Evolutionary conservation across 2,113 vertebrate species (phyloP), one percentile per base, ranked within the genome.

Genomic region (Ceratotherium simum): DNA sequence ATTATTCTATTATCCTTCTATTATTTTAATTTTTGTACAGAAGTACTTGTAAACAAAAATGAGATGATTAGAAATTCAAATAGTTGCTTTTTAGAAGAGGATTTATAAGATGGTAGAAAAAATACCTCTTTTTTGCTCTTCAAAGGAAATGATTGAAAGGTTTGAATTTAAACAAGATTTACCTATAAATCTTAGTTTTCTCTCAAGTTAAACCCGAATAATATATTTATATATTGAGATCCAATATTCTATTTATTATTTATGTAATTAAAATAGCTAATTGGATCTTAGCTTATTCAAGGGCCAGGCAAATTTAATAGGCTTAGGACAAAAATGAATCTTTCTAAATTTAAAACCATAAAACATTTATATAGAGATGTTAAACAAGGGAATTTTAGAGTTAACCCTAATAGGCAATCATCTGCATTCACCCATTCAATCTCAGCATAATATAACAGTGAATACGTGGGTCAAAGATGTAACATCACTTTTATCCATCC

Each of bases 51-150:
- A 95, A 97, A 80, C 29, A 95, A 91, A 86, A 94, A 72, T 54
- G 51, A 95, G 14, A 25, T 54, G 42, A 86, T 82, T 93, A 97
- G 51, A 21, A 93, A 83, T 95, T 97, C 33, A 95, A 96, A 94
- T 69, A 78, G 13, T 42, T 85, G 21, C 5, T 80, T 87, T 94
- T n/a, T 75, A 60, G 82, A 69, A 75, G n/a, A 5, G 39, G 13
- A 72, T 93, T 89, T 97, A 64, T 80, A 92, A 92, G 48, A 86
- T 69, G 20, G 4, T 64, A 64, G 48, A 79, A 76, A 76, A 58
- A 60, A 18, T 46, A 48, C 11, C 4, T 64, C 12, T 65, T 39
- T 91, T 72, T 67, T 18, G 16, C 9, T 91, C 25, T 94, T 17
- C 72, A 81, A 69, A 56, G 10, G 36, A 75, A 91, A 89, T 85